A percentile compares a stretch with the other conserved stretches of the same genome.
Evolutionary conservation across 2,888 invertebrate species (phyloP).

Genomic region (Torymus texanus): DNA sequence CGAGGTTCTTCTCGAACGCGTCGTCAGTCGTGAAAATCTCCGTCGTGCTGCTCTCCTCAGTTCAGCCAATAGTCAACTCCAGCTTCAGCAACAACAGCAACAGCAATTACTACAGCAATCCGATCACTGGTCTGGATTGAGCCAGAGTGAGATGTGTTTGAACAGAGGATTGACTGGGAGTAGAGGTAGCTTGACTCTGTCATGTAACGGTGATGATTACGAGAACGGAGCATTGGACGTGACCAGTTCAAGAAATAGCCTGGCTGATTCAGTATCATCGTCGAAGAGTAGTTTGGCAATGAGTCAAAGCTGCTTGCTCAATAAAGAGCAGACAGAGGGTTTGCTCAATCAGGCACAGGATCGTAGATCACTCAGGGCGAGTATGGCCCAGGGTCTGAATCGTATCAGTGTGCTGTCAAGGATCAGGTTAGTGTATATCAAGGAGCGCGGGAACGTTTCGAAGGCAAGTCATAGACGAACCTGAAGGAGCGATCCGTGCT

Average conservation of each 20-base stretch:
- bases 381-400: constrained; percentile 66
- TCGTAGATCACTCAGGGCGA: constrained; percentile 68
- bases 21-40: constrained; percentile 73
- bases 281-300: constrained; percentile 69
- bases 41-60: constrained; percentile 71
- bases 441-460: too few species aligned
- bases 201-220: constrained; percentile 64
- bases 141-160: constrained; percentile 76
- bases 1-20: constrained; percentile 76
- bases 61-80: constrained; percentile 53
- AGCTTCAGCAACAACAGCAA: constrained; percentile 34
- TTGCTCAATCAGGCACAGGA: constrained; percentile 71
- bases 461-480: too few species aligned
- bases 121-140: constrained; percentile 67
- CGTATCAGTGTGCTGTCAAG: constrained; percentile 68
- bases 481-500: too few species aligned
- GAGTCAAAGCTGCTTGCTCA: constrained; percentile 71
- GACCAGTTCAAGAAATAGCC: constrained; percentile 60
- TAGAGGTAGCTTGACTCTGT: constrained; percentile 66
- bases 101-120: constrained; percentile 50
- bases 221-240: constrained; percentile 67
- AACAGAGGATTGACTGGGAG: constrained; percentile 69
- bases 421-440: constrained; percentile 65
- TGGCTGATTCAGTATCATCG: constrained; percentile 59
- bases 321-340: constrained; percentile 73